phyloP scores from a whole-genome alignment of 2,113 vertebrate genomes.

The Cephalopterus ornatus region DNA sequence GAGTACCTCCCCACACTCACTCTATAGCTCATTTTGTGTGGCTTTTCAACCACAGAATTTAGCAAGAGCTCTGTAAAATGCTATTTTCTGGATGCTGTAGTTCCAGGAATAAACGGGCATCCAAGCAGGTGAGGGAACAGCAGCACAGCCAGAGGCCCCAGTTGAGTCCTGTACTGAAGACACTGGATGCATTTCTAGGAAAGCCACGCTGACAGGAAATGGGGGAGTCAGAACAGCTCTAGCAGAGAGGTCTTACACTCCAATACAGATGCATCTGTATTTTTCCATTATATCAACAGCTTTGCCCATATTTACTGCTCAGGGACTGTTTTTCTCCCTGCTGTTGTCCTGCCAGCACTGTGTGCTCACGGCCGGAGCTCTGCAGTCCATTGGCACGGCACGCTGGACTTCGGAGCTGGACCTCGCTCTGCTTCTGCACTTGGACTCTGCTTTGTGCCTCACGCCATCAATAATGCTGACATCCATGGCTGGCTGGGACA shows the following conservation, averaged over 20 bases:
- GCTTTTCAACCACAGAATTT: neutral
- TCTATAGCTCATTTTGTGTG: rapidly evolving
- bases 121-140: slow-evolving; percentile 40
- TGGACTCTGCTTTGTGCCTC: neutral
- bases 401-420: neutral
- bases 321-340: slow-evolving; percentile 49
- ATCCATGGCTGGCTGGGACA: neutral
- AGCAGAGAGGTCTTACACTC: neutral
- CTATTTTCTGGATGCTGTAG: neutral
- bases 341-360: slow-evolving; percentile 34
- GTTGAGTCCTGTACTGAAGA: neutral
- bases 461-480: neutral
- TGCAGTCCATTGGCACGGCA: neutral
- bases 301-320: slow-evolving; percentile 42
- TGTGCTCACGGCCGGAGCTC: neutral
- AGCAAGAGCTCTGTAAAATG: neutral
- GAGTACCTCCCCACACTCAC: neutral
- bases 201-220: slow-evolving; percentile 18
- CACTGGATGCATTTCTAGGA: neutral
- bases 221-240: neutral
- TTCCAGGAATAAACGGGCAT: slow-evolving; percentile 7
- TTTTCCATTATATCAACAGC: neutral
- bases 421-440: neutral
- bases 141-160: neutral
- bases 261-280: slow-evolving; percentile 24